These are phyloP conservation scores for Malurus cyaneus DNA, from an alignment of 2,113 vertebrate genomes.

Conservation along the genomic window DNA sequence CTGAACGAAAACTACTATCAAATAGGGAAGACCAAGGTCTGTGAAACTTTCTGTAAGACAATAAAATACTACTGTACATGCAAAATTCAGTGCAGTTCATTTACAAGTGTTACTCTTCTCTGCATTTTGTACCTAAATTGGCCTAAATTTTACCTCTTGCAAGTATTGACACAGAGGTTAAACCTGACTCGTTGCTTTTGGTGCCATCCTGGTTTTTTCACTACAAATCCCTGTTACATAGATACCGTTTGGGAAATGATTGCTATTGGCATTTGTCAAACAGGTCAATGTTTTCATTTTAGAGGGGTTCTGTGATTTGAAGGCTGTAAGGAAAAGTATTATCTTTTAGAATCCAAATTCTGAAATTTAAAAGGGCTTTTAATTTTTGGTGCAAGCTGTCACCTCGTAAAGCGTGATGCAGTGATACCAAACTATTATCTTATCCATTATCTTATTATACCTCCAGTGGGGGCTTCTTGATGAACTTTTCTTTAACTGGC, in stretches of 20 bases:
- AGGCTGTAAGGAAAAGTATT: not conserved
- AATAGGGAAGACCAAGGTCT: constrained; percentile 95
- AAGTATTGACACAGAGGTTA: not conserved
- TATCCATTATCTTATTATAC: not conserved
- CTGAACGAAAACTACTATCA: constrained; percentile 87
- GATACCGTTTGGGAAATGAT: not conserved
- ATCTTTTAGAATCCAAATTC: not conserved
- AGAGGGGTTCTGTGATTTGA: not conserved
- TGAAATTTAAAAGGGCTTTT: not conserved
- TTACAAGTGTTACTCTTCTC: not conserved
- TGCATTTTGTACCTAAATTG: not conserved
- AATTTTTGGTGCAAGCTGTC: not conserved
- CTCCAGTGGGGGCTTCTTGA: not conserved
- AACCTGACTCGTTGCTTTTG: not conserved
- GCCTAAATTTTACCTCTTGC: not conserved
- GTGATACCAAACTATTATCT: not conserved
- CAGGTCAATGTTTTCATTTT: not conserved
- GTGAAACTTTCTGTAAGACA: not conserved
- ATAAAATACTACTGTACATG: not conserved
- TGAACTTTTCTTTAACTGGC: not conserved
- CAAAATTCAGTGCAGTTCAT: not conserved
- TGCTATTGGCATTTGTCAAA: not conserved
- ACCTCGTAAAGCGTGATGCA: not conserved
- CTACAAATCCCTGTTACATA: not conserved
- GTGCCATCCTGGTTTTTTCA: not conserved